Base-by-base conservation (phyloP, 2,797 vertebrate species). In the Danionella dracula region DNA sequence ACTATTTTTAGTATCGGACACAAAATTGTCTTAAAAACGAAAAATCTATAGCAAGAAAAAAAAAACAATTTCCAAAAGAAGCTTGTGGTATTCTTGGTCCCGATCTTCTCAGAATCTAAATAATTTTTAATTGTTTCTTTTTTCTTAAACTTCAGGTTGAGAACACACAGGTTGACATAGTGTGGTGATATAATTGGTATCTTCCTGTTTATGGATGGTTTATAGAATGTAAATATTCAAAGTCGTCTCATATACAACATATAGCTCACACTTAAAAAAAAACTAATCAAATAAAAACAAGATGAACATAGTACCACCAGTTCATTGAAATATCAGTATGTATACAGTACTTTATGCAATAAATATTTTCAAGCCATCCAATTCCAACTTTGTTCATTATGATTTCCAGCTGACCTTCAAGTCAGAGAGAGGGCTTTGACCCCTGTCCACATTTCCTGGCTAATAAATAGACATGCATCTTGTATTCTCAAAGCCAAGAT, bases 341-440 rank as follows among this genome's bases (percentile, higher is more conserved):
- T n/a, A n/a, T n/a, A n/a, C n/a, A n/a, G n/a, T n/a, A n/a, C n/a
- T n/a, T n/a, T n/a, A n/a, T n/a, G n/a, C n/a, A n/a, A n/a, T n/a
- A n/a, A 27, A 27, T 6, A 27, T 27, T 27, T 27, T 27, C 6
- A 27, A 27, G n/a, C n/a, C n/a, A n/a, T 27, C 23, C 6, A 6
- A 3, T 27, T 27, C 23, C 23, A 27, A 27, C n/a, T 27, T 27
- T 27, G 23, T 3, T 27, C 3, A 3, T 27, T 27, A 27, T 67
- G n/a, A 12, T 37, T 31, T 2, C 50, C 78, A 75, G 77, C 86
- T 87, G 84, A 83, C 82, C 86, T 88, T 89, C 86, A 83, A 86
- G 87, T 85, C 79, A 83, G 80, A 83, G 83, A 86, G 78, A 83
- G 80, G n/a, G n/a, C n/a, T n/a, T 65, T 81, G 77, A 82, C 78